Evolutionary conservation across 2,797 vertebrate species (phyloP).

Genomic region (Dendrocincla fuliginosa): DNA sequence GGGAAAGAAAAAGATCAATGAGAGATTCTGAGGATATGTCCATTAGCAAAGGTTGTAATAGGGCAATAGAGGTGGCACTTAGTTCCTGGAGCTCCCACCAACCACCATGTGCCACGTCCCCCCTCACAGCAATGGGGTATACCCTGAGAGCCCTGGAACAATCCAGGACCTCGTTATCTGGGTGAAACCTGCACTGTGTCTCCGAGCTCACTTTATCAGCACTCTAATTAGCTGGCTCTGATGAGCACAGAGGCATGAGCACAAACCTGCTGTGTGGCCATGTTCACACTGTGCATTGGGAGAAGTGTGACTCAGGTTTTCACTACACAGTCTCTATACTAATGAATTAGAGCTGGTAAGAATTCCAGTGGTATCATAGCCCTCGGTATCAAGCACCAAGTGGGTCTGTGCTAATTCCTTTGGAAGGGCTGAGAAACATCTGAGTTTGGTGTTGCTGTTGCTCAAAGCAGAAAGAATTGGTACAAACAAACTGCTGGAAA

Average conservation of each 20-base stretch:
- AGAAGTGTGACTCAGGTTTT: neutral
- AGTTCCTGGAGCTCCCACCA: neutral
- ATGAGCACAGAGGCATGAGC: neutral
- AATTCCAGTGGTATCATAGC: neutral
- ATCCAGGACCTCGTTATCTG: neutral
- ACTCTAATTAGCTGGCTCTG: neutral
- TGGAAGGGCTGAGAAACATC: neutral
- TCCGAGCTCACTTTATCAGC: neutral
- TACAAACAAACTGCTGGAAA: neutral
- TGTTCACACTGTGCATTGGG: neutral
- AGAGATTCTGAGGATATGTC: neutral
- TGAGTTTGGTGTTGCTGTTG: neutral
- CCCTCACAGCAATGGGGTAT: neutral
- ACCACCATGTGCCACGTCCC: rapidly evolving
- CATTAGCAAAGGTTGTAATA: neutral
- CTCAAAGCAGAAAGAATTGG: neutral
- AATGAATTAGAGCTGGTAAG: neutral
- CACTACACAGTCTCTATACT: neutral
- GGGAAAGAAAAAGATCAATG: too few species aligned
- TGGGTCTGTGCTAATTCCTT: neutral
- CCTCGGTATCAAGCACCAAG: neutral
- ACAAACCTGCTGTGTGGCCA: neutral
- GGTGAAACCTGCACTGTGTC: neutral
- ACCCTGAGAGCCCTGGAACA: neutral
- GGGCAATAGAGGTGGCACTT: neutral